A percentile compares a stretch with the other conserved stretches of the same genome.
phyloP scores from a whole-genome alignment of 2,888 invertebrate genomes.

The Anthophora plumipes region DNA sequence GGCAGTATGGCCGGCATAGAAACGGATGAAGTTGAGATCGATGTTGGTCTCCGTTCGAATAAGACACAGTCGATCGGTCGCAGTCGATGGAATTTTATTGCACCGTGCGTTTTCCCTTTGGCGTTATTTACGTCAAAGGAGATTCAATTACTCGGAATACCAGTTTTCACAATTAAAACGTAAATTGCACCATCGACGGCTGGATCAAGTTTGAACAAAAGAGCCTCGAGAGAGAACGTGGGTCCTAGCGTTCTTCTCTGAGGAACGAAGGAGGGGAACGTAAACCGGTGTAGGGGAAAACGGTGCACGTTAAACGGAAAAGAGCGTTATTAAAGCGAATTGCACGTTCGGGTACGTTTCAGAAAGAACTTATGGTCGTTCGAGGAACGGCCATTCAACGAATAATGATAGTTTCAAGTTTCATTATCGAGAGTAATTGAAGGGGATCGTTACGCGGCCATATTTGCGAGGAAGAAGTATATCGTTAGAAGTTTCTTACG shows the following conservation, averaged over 20 bases:
- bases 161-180: neutral
- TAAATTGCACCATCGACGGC: neutral
- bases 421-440: conserved; percentile 30
- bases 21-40: conserved; percentile 13
- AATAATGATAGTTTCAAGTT: conserved; percentile 30
- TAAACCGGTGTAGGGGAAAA: neutral
- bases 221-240: neutral
- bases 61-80: conserved; percentile 5
- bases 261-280: neutral
- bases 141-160: neutral
- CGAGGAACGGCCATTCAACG: neutral
- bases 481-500: conserved; percentile 18
- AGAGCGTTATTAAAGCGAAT: conserved; percentile 22
- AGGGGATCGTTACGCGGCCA: conserved; percentile 25
- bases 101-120: no score
- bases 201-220: neutral
- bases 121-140: neutral
- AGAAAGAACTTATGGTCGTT: neutral
- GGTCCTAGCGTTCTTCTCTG: neutral
- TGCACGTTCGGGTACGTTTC: neutral
- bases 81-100: conserved; percentile 1
- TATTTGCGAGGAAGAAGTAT: neutral
- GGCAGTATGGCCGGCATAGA: neutral
- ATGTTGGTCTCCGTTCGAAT: conserved; percentile 23
- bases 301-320: conserved; percentile 14